Evolutionary conservation across 2,888 invertebrate genomes (phyloP), one percentile per base, ranked within the genome.

Genomic region (Chrysomela aeneicollis): DNA sequence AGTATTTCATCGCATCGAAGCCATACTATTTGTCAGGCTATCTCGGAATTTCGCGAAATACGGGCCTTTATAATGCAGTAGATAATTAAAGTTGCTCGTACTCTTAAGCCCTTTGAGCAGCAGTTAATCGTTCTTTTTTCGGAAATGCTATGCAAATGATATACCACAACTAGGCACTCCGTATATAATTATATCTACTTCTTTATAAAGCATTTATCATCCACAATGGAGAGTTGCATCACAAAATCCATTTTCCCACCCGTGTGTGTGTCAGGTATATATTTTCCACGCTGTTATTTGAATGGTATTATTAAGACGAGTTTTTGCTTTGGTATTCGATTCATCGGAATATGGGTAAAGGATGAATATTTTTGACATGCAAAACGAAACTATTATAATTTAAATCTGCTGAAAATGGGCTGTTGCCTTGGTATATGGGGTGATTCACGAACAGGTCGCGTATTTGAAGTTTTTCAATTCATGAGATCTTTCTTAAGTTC

Each of bases 111-210:
- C 42, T 42, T 42, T 42, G 42, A 42, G 15, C 15, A 42, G 3
- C 4, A 3, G 4, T 10, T 3, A 10, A 42, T 3, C n/a, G 1
- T 15, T 42, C 12, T 42, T n/a, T 42, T 46, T 57, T 57, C 57
- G 30, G 57, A 57, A 57, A 57, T 47, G 57, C 19, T 59, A 64
- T 64, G 63, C 63, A 64, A 64, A 64, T 64, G 53, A 64, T 64
- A 26, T 51, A 42, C 53, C 59, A 64, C 59, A 55, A 53, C 32
- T 37, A 54, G 53, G 54, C 53, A 57, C 21, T 51, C 49, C 37
- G 54, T 64, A 64, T n/a, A n/a, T 64, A 64, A 64, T 64, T 50
- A 64, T 64, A 54, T 64, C 54, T 64, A 61, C 61, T 52, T 59
- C 58, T 51, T 59, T 59, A 57, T 58, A 46, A 35, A 54, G 63